A percentile compares a stretch with the other conserved stretches of the same genome.
These are phyloP conservation scores for Triops longicaudatus DNA, from an alignment of 1,140 invertebrate genomes.

Conservation along the genomic window DNA sequence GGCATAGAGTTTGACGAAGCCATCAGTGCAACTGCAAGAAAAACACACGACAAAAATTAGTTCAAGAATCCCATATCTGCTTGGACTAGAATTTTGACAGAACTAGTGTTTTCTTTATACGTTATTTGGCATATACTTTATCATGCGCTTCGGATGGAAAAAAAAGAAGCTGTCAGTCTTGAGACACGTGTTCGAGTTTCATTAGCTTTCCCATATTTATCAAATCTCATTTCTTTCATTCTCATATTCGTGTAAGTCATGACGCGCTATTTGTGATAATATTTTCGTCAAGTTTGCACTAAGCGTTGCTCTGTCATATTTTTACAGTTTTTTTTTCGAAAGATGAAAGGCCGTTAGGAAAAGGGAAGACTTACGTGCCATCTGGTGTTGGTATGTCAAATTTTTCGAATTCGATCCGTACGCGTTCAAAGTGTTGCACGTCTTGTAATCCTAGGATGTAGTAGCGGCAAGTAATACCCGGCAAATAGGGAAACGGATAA, in stretches of 20 bases:
- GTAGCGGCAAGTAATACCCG: slow-evolving; percentile 91
- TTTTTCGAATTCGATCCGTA: slow-evolving; percentile 71
- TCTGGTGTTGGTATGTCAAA: slow-evolving; percentile 75
- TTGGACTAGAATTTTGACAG: background rate
- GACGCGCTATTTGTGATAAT: background rate
- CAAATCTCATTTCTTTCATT: background rate
- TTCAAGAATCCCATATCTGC: background rate
- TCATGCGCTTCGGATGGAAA: too few species aligned
- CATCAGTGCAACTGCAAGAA: slow-evolving; percentile 63
- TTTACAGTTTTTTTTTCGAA: too few species aligned
- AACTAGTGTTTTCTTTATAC: too few species aligned
- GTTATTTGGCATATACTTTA: too few species aligned
- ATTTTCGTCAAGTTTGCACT: too few species aligned
- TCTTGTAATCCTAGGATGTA: slow-evolving; percentile 96
- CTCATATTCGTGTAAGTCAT: background rate
- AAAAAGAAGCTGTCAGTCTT: too few species aligned
- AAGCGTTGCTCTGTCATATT: too few species aligned
- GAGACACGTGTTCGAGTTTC: too few species aligned
- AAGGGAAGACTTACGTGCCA: slow-evolving; percentile 25
- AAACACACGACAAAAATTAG: slow-evolving; percentile 12
- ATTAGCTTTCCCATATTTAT: background rate
- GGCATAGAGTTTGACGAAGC: slow-evolving; percentile 82
- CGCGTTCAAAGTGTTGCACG: slow-evolving; percentile 85
- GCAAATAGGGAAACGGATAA: slow-evolving; percentile 87
- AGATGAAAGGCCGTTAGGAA: background rate